Base-by-base conservation (phyloP, 2,888 invertebrate genomes). In the Limenitis camilla region DNA sequence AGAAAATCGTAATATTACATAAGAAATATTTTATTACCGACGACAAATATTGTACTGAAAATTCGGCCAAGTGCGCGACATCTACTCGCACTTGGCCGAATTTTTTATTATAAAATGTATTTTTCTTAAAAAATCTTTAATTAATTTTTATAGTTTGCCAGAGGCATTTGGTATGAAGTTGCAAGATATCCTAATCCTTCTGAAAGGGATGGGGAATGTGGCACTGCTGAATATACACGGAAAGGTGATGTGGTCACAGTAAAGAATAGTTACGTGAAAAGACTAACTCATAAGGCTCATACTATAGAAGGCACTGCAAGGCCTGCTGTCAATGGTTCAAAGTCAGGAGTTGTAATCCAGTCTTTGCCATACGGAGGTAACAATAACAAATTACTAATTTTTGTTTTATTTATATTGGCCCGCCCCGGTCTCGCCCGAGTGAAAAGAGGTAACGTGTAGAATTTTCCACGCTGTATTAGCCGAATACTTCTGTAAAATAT, bases 111-210 rank as follows among this genome's bases (percentile, higher is more conserved):
- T 19, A 11, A 19, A 6, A 8, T 11, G 39, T 40, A 19, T 30
- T 5, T 8, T 3, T 10, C 11, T 41, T 19, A 3, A 19, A 19
- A 19, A 19, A 10, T 10, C 5, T 30, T 43, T 5, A 8, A 31
- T 31, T 41, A 8, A n/a, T 49, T 3, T 33, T 39, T 36, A 38
- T 5, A 49, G 42, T 49, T 29, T 10, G 49, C 33, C 4, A 35
- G 42, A 30, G 38, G 42, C 9, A 31, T 27, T 7, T 49, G 49
- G 49, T 49, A 49, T 31, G 43, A 49, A 49, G 42, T 49, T 6
- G 49, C 7, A 4, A 29, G 49, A 4, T 49, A 40, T 6, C 38
- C 42, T 5, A 27, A 11, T 5, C 36, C 35, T 3, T n/a, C 6
- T 8, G 43, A 49, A 27, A 19, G 4, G 4, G 39, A 29, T 2